These are phyloP conservation scores for Megalops atlanticus DNA, from an alignment of 2,113 vertebrate species.

Conservation along the genomic window DNA sequence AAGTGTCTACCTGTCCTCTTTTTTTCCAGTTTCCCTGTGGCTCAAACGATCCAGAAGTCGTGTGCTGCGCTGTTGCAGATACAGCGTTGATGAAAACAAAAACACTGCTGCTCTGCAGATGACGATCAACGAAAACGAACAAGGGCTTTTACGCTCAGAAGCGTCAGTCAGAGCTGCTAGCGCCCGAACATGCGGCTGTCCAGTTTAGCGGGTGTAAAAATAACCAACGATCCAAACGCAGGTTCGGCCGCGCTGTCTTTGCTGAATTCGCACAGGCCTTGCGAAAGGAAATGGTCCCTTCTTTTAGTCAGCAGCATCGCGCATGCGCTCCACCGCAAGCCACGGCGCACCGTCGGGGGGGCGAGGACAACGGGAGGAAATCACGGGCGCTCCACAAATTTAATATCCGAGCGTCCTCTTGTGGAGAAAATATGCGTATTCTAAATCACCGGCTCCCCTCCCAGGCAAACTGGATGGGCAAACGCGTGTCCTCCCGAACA, in stretches of 20 bases:
- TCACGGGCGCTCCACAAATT: neutral
- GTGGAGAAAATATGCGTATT: neutral
- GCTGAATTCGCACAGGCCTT: neutral
- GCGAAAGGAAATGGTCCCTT: neutral
- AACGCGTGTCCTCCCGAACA: no score
- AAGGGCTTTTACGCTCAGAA: constrained; percentile 48
- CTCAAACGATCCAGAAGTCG: neutral
- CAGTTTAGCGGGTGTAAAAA: constrained; percentile 34
- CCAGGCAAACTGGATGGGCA: no score
- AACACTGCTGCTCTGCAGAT: constrained; percentile 53
- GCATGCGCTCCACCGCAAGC: neutral
- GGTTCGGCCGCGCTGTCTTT: constrained; percentile 12
- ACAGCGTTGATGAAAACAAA: constrained; percentile 44
- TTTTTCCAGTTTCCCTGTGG: neutral
- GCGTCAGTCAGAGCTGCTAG: constrained; percentile 52
- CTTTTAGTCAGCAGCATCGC: neutral
- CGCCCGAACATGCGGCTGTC: constrained; percentile 44
- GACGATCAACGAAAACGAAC: constrained; percentile 49
- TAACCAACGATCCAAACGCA: constrained; percentile 47
- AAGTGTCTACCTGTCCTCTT: neutral
- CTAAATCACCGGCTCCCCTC: neutral
- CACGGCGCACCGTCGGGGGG: neutral
- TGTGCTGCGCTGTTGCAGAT: constrained; percentile 35
- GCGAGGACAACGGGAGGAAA: neutral
- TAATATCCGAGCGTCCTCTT: neutral